These are phyloP conservation scores for Notothenia coriiceps DNA, from an alignment of 2,113 vertebrate genomes.

Conservation along the genomic window DNA sequence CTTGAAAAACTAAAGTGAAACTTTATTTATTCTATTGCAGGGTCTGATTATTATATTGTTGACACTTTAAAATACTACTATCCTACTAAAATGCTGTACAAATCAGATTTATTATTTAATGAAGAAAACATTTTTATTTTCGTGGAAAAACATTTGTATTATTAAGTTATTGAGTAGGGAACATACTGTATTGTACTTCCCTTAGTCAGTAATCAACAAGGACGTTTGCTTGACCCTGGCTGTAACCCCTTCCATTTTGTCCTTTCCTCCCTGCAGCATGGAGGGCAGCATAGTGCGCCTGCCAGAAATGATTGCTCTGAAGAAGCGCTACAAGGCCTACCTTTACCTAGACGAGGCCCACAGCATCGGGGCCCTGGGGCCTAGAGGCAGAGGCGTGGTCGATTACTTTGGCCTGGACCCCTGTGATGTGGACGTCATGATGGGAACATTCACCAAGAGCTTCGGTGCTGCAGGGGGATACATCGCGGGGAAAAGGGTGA, in stretches of 20 bases:
- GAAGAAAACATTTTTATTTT: too few relatives aligned
- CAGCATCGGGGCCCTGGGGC: conserved; percentile 94
- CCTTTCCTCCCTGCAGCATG: conserved; percentile 87
- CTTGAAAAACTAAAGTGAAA: too few relatives aligned
- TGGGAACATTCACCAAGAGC: conserved; percentile 98
- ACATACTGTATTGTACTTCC: not conserved
- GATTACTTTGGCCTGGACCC: conserved; percentile 94
- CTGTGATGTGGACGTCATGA: conserved; percentile 94
- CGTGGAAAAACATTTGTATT: too few relatives aligned
- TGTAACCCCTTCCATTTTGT: not conserved
- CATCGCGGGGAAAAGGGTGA: conserved; percentile 94
- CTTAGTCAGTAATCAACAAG: not conserved
- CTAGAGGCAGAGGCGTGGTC: conserved; percentile 90
- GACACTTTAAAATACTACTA: too few relatives aligned
- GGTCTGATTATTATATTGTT: too few relatives aligned
- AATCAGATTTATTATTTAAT: too few relatives aligned
- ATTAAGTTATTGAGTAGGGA: not conserved
- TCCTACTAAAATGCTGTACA: too few relatives aligned
- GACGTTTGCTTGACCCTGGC: not conserved
- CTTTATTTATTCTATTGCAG: too few relatives aligned
- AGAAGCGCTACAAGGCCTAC: conserved; percentile 95
- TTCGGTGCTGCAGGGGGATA: conserved; percentile 95
- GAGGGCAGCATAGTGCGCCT: conserved; percentile 95
- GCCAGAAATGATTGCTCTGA: conserved; percentile 94
- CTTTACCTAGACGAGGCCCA: conserved; percentile 97